Base-by-base conservation (phyloP, 2,797 vertebrate species). In the Enteromius treurensis region DNA sequence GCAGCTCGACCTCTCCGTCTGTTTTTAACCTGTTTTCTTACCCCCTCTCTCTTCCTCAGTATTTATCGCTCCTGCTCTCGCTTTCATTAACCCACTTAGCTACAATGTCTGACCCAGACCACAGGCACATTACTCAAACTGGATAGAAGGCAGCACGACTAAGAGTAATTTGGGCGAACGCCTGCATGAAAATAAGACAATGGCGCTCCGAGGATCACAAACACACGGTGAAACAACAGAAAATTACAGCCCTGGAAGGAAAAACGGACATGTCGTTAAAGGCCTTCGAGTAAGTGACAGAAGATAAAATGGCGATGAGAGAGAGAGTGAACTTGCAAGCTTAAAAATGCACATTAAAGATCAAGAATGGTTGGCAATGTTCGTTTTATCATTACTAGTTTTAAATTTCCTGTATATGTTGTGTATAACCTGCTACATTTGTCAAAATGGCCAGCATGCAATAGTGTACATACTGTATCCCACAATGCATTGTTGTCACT, bases 71-170 rank as follows among this genome's bases (percentile, higher is more conserved):
- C 73, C 47, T 42, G 29, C 40, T 65, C 77, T 67, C 21, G 73
- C 67, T 69, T 73, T 86, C 69, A 85, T 58, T 86, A 86, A 78
- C 85, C 85, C 81, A 76, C 68, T 85, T 81, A 84, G 78, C 80
- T 84, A 40, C 79, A 29, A 79, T 70, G 81, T 83, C 78, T 85
- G 69, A 77, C 84, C 78, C 80, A 86, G 81, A 79, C 77, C 82
- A 71, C 62, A 60, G 65, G 68, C 74, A 80, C 77, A 85, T 86
- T 83, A 85, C 80, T 88, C 83, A 85, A 85, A 42, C 83, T 26
- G 23, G 29, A 80, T 42, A 62, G 55, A 82, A 80, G 76, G 60
- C 80, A 40, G 67, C 60, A 74, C n/a, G 51, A 85, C 80, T 40
- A 23, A 74, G 58, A 78, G 73, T 42, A 49, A 73, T 80, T 77